Conservation (phyloP, 2,113 vertebrate genomes). For the Epinephelus moara region DNA sequence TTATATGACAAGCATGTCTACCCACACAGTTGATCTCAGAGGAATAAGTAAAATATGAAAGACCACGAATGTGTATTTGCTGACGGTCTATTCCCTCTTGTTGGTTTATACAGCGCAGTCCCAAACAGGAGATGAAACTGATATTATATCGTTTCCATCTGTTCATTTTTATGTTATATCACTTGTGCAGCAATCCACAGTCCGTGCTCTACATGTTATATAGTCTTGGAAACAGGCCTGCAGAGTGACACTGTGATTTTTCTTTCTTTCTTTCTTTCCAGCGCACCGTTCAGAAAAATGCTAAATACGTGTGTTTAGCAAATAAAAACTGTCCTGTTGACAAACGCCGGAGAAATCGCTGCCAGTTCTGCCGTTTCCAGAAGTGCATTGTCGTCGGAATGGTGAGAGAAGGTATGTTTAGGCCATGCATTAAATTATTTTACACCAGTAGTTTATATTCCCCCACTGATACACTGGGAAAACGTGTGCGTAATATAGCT, state of each 20-base stretch:
- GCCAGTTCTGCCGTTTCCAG: conserved; percentile 97
- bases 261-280: conserved; percentile 72
- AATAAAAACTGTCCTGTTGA: conserved; percentile 99
- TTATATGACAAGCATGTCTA: conserved; percentile 82
- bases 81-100: conserved; percentile 81
- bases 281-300: conserved; percentile 99
- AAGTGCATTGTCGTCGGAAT: conserved; percentile 98
- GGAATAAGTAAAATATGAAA: conserved; percentile 89
- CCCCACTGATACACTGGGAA: not conserved
- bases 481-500: conserved; percentile 13
- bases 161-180: not conserved
- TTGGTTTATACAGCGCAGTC: conserved; percentile 79
- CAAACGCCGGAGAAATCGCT: conserved; percentile 95
- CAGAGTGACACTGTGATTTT: conserved; percentile 25
- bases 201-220: not conserved
- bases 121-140: conserved; percentile 74
- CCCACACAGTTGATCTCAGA: conserved; percentile 89
- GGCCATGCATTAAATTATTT: conserved; percentile 8
- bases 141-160: conserved; percentile 54
- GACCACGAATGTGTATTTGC: conserved; percentile 89
- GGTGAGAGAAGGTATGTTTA: conserved; percentile 96
- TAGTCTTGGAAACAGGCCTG: conserved; percentile 16
- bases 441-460: not conserved
- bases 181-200: conserved; percentile 3
- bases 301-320: conserved; percentile 98